Percentiles rank a stretch among this genome's conserved stretches.
These are phyloP conservation scores for Meloidogyne floridensis DNA, from an alignment of 1,140 invertebrate genomes.

Conservation along the genomic window DNA sequence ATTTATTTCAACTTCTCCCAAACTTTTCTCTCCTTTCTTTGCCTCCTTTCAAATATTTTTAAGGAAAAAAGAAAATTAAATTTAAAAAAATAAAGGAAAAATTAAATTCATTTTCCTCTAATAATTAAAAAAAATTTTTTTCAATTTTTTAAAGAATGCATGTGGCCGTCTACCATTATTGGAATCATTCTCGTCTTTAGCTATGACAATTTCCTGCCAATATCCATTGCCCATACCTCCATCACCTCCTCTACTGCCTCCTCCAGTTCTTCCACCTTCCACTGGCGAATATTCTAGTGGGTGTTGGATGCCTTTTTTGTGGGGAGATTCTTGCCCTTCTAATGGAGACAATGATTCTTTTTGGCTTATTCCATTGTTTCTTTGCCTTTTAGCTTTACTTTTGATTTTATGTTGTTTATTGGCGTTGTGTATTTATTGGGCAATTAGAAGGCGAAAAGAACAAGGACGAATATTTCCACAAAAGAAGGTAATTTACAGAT, in stretches of 20 bases:
- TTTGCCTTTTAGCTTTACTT: neutral
- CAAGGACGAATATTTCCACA: neutral
- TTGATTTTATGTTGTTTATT: constrained; percentile 6
- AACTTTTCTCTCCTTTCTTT: neutral
- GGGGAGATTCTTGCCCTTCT: neutral
- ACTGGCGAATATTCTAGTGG: neutral
- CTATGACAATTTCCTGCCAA: neutral
- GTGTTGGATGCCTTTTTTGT: constrained; percentile 6
- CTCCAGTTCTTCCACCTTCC: neutral
- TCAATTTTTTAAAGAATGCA: neutral
- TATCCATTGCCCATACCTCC: neutral
- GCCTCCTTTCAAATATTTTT: neutral
- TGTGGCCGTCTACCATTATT: neutral
- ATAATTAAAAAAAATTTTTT: neutral
- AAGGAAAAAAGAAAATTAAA: neutral
- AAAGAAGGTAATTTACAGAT: neutral
- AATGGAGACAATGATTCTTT: neutral
- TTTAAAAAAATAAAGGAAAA: neutral
- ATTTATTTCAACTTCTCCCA: neutral
- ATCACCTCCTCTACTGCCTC: neutral
- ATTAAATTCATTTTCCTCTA: no score
- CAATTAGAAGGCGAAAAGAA: neutral
- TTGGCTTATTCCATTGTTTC: neutral
- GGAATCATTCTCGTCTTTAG: neutral
- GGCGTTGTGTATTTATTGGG: neutral